Evolutionary conservation across 1,140 invertebrate genomes (phyloP), one percentile per base, ranked within the genome.

Genomic region (Coptotermes formosanus): DNA sequence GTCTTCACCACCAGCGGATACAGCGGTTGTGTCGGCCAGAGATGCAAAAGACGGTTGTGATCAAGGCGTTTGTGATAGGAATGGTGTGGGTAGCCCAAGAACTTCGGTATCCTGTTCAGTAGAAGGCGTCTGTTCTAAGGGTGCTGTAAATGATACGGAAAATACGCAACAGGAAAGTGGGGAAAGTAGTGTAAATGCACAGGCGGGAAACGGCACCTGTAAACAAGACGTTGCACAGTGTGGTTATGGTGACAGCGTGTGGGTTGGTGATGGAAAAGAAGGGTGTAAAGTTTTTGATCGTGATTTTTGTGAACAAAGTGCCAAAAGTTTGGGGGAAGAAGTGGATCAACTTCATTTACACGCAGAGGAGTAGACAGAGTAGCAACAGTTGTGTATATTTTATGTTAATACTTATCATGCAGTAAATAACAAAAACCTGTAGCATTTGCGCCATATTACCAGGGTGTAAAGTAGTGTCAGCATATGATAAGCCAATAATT

Each of bases 1-100:
- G 85, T 92, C 91, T 48, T 93, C 92, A 88, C 91, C 92, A 83
- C 89, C 88, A 69, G 87, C 87, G 89, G 55, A 44, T n/a, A 6
- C 64, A 16, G 16, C 64, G 64, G 9, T 75, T 9, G n/a, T 75
- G n/a, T 30, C 64, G 3, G 14, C 25, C 7, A 16, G 64, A 75
- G 64, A 2, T 11, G 2, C 3, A n/a, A 75, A 75, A 30, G 9
- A 75, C 8, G 1, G 8, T 75, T 30, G 6, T n/a, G 64, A n/a
- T 75, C 8, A 4, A 16, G n/a, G 64, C n/a, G 64, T 25, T 75
- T 75, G 64, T 75, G 64, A 75, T 75, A n/a, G 6, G 64, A 30
- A 25, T 16, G 16, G 38, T 7, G 0, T 55, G 25, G 32, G 48
- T 25, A n/a, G 64, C 55, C 23, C 55, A 48, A 23, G 16, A 25